Base-by-base conservation (phyloP, 2,888 invertebrate species). In the Phyllotreta cruciferae region DNA sequence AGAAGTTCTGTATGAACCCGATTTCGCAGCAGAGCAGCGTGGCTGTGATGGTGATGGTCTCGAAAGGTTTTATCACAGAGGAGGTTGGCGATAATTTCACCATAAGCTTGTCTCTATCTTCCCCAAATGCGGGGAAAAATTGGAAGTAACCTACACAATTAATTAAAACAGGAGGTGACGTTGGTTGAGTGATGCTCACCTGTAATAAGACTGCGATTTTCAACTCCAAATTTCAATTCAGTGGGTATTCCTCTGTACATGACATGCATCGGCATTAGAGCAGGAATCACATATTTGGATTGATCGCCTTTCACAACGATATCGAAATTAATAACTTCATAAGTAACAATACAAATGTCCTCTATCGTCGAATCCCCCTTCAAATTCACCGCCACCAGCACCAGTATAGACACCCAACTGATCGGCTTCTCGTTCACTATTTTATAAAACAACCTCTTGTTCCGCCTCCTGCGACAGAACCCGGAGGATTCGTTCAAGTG, bases 1-100 rank as follows among this genome's bases (percentile, higher is more conserved):
- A 76, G 35, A 81, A 67, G 35, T 79, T 71, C 14, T 79, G 77
- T 11, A 82, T 72, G 8, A 76, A 65, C n/a, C 83, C 83, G 56
- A 72, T 60, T 42, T 76, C 72, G 7, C 73, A 38, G 0, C 81
- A 79, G 0, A 69, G 70, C 11, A 81, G 63, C 10, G 62, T 72
- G 0, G 82, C 69, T 38, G 73, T 63, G 4, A 79, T 70, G 14
- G 65, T 67, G 10, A 70, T 64, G 2, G 69, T 67, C 11, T 71
- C 64, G 2, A 68, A 49, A 0, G 77, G 72, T 8, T 68, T 62
- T 11, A 82, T 60, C 35, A 72, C 61, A 6, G 79, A 80, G 4
- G 66, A 73, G 54, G 71, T 71, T 0, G 81, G 82, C 2, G 66
- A 55, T 36, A 78, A 72, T 38, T 64, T 63, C 1, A 82, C 60